Conservation (phyloP, 2,113 vertebrate species). For the Datnioides undecimradiatus region DNA sequence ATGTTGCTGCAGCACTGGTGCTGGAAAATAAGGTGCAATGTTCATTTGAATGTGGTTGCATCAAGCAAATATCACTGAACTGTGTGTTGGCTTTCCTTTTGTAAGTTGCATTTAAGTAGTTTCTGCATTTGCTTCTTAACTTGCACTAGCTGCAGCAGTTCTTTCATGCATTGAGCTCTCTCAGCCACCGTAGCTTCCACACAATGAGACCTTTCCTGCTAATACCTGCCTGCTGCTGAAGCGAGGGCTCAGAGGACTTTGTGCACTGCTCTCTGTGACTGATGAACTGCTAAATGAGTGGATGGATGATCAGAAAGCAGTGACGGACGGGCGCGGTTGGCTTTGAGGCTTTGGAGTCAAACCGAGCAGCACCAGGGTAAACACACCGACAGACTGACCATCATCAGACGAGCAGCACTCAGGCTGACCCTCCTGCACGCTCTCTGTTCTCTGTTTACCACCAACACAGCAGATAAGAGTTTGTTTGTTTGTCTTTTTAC, state of each 20-base stretch:
- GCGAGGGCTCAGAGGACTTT: background rate
- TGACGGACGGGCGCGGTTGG: background rate
- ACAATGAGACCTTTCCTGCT: no score
- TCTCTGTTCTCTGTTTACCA: slow-evolving; percentile 54
- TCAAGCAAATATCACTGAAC: background rate
- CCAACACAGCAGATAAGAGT: slow-evolving; percentile 47
- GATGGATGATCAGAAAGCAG: slow-evolving; percentile 4
- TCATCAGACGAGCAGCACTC: slow-evolving; percentile 14
- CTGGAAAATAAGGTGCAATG: background rate
- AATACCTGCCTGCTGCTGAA: no score
- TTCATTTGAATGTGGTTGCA: background rate
- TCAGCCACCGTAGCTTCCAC: no score
- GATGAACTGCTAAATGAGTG: background rate
- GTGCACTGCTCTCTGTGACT: background rate
- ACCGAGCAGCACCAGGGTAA: slow-evolving; percentile 35
- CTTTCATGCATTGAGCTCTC: no score
- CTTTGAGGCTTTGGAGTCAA: slow-evolving; percentile 36
- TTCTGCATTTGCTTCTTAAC: no score
- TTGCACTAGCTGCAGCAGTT: no score
- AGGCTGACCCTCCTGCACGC: background rate
- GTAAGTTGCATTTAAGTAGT: no score
- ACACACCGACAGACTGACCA: background rate
- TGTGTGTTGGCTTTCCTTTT: background rate
- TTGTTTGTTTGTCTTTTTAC: slow-evolving; percentile 37
- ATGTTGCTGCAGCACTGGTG: no score